A percentile compares a stretch with the other conserved stretches of the same genome.
These are phyloP conservation scores for Sceliomorpha sp. DNA, from an alignment of 2,888 invertebrate species.

Conservation along the genomic window DNA sequence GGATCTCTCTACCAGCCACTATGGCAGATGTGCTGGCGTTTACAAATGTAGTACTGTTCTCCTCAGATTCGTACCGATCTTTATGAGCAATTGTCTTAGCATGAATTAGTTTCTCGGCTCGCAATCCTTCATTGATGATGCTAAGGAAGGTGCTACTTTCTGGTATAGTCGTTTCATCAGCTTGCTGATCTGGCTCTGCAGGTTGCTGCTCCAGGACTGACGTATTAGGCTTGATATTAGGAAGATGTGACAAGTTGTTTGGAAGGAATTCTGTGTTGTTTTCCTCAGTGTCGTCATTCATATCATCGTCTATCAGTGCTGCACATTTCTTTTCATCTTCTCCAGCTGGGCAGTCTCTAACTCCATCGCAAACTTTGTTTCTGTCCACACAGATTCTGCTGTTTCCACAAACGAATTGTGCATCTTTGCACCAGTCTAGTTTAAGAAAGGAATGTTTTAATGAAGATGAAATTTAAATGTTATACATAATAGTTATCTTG, in stretches of 20 bases:
- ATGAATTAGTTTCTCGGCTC: slow-evolving; percentile 31
- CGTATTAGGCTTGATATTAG: no score
- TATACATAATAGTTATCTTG: no score
- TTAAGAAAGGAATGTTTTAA: slow-evolving; percentile 9
- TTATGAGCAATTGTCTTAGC: slow-evolving; percentile 18
- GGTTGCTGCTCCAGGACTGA: no score
- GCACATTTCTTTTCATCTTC: slow-evolving; percentile 89
- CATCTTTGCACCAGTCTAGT: slow-evolving; percentile 87
- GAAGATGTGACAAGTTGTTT: no score
- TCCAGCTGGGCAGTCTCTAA: slow-evolving; percentile 86
- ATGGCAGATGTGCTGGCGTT: slow-evolving; percentile 20
- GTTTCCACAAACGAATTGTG: slow-evolving; percentile 88
- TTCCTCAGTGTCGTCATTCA: slow-evolving; percentile 25
- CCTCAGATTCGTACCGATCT: slow-evolving; percentile 23
- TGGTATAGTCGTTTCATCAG: slow-evolving; percentile 64
- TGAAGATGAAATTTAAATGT: slow-evolving; percentile 7
- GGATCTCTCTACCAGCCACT: slow-evolving; percentile 45
- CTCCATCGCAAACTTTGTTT: slow-evolving; percentile 86
- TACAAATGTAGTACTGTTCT: not conserved
- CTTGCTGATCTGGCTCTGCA: slow-evolving; percentile 62
- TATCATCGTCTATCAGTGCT: slow-evolving; percentile 73
- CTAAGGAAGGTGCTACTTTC: slow-evolving; percentile 66
- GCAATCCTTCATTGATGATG: slow-evolving; percentile 41
- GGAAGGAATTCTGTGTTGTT: no score
- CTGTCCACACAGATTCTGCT: slow-evolving; percentile 86